Percentiles rank a stretch among this genome's conserved stretches.
These are phyloP conservation scores for Ctenopoma kingsleyae DNA, from an alignment of 2,797 vertebrate species.

Conservation along the genomic window DNA sequence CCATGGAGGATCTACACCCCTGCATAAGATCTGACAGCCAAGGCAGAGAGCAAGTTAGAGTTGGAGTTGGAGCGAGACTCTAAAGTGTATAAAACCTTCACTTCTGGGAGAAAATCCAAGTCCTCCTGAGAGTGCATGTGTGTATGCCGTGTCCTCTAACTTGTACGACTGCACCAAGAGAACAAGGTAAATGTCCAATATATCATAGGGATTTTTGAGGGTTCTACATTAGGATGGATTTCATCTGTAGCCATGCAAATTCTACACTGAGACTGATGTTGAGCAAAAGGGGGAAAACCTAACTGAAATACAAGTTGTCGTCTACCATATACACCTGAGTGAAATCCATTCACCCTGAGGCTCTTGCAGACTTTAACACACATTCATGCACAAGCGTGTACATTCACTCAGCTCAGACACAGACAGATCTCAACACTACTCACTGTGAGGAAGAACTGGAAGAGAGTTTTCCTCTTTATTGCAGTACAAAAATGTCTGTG, in stretches of 20 bases:
- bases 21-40: constrained; percentile 42
- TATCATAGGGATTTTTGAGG: constrained; percentile 15
- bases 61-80: constrained; percentile 25
- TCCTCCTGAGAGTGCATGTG: constrained; percentile 47
- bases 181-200: constrained; percentile 22
- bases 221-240: constrained; percentile 26
- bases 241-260: constrained; percentile 8
- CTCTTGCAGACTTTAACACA: constrained; percentile 20
- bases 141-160: constrained; percentile 50
- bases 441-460: constrained; percentile 32
- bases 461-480: constrained; percentile 43
- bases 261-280: constrained; percentile 13
- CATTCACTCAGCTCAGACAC: neutral
- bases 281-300: constrained; percentile 36
- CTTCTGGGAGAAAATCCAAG: constrained; percentile 70
- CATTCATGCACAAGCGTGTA: constrained; percentile 12
- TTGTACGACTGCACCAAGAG: constrained; percentile 31
- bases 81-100: constrained; percentile 66
- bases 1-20: constrained; percentile 66
- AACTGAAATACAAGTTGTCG: constrained; percentile 47
- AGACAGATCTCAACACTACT: constrained; percentile 5
- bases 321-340: constrained; percentile 22
- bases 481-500: constrained; percentile 27
- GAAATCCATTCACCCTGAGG: constrained; percentile 39
- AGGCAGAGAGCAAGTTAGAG: constrained; percentile 36